Percentiles rank a stretch among this genome's conserved stretches.
These are phyloP conservation scores for Ia io DNA, from an alignment of 2,113 vertebrate genomes.

Conservation along the genomic window DNA sequence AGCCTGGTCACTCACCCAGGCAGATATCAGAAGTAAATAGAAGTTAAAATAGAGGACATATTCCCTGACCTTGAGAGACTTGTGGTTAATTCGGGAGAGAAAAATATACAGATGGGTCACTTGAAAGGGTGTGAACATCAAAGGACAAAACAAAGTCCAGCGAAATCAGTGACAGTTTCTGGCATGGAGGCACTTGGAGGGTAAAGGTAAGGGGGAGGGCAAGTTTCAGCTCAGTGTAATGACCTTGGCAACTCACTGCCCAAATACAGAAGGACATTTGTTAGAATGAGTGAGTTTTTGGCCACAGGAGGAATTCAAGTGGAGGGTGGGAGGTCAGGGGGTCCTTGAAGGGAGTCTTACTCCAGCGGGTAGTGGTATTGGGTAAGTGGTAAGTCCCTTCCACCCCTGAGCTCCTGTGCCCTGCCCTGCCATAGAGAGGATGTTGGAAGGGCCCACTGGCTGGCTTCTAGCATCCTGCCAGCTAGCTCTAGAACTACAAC, in stretches of 20 bases:
- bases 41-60: constrained; percentile 61
- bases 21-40: constrained; percentile 24
- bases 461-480: background rate
- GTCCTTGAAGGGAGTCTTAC: background rate
- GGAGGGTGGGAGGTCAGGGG: background rate
- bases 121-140: background rate
- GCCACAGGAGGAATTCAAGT: background rate
- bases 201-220: background rate
- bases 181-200: background rate
- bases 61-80: background rate
- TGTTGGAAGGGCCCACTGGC: background rate
- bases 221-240: background rate
- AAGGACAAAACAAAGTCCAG: constrained; percentile 28
- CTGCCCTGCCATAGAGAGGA: background rate
- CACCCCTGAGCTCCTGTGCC: background rate
- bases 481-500: background rate
- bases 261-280: background rate
- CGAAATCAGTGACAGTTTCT: constrained; percentile 21
- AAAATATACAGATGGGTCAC: background rate
- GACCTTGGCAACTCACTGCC: constrained; percentile 1
- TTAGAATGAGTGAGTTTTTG: background rate
- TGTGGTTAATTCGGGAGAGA: constrained; percentile 56
- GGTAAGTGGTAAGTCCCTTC: background rate
- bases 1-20: background rate
- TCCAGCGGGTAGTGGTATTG: background rate